Evolutionary conservation across 2,797 vertebrate genomes (phyloP), one percentile per base, ranked within the genome.

Genomic region (Morus bassanus): DNA sequence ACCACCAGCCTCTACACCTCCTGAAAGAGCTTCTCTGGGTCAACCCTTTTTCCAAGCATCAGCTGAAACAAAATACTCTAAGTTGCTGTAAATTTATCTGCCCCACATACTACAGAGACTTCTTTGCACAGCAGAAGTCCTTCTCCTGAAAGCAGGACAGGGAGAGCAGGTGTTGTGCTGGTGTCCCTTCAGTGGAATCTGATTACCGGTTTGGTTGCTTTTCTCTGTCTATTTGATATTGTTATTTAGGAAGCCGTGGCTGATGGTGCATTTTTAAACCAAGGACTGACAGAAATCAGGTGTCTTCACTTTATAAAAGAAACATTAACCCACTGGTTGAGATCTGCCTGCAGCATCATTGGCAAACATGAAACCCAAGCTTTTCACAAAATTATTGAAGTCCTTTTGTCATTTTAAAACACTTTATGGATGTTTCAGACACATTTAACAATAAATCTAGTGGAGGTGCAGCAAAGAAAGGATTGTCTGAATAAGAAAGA

Each of bases 211-310:
- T 97, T 93, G 65, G 93, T 96, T 94, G 90, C 95, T 95, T 96
- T 97, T 95, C 88, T 95, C 95, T 88, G 95, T 97, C 93, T 97
- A 94, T 97, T 96, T 90, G 96, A 98, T 98, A 97, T 50, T 89
- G 91, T 81, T 81, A 41, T 95, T 96, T 91, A 79, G 72, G 93
- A 96, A 97, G 93, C 94, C 16, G 11, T 79, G 93, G 93, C 96
- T 97, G 97, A 98, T 88, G 41, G 93, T 91, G 96, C 82, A 9
- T 83, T 97, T 96, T 95, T 95, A 92, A 97, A 82, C 82, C 73
- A 86, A 94, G 74, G 85, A 75, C 95, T 97, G 97, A 95, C 96
- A 97, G 96, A 98, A 98, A 97, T 98, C 97, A 97, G 96, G 96
- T 97, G 96, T 96, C 97, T 96, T 97, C 87, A 60, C 93, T 97